Conservation (phyloP, 2,888 invertebrate species). For the Sympetrum striolatum region DNA sequence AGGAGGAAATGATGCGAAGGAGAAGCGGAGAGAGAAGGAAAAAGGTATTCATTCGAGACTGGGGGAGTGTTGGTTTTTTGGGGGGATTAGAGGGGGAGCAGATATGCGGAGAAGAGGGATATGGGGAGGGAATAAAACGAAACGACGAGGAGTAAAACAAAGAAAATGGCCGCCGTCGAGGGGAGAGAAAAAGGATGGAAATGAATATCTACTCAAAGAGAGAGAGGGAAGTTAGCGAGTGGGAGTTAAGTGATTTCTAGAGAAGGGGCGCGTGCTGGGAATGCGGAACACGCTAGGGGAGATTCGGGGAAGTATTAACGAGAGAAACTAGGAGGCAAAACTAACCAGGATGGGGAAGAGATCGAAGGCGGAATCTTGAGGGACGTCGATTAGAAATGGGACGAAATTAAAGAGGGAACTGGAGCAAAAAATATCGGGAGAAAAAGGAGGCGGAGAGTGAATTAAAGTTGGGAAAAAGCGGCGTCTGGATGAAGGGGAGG, state of each 20-base stretch:
- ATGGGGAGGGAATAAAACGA: background rate
- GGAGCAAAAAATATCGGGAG: background rate
- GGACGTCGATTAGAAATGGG: slow-evolving; percentile 41
- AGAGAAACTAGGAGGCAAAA: background rate
- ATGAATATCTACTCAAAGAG: slow-evolving; percentile 59
- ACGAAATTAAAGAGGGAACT: slow-evolving; percentile 33
- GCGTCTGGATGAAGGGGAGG: slow-evolving; percentile 10
- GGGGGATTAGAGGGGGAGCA: background rate
- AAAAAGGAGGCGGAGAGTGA: background rate
- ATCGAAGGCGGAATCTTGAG: slow-evolving; percentile 12
- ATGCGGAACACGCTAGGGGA: background rate
- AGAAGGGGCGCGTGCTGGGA: slow-evolving; percentile 25
- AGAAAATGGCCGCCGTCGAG: slow-evolving; percentile 43
- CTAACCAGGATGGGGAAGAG: background rate
- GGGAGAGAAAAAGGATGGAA: slow-evolving; percentile 50
- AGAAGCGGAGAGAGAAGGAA: background rate
- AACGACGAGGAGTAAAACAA: background rate
- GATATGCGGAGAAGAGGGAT: background rate
- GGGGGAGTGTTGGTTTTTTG: background rate
- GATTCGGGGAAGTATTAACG: background rate
- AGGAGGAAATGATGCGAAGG: background rate
- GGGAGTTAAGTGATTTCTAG: slow-evolving; percentile 46
- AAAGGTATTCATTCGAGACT: background rate
- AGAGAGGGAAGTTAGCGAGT: slow-evolving; percentile 46
- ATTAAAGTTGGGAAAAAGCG: background rate